These are phyloP conservation scores for Novumbra hubbsi DNA, from an alignment of 2,797 vertebrate species.

Conservation along the genomic window DNA sequence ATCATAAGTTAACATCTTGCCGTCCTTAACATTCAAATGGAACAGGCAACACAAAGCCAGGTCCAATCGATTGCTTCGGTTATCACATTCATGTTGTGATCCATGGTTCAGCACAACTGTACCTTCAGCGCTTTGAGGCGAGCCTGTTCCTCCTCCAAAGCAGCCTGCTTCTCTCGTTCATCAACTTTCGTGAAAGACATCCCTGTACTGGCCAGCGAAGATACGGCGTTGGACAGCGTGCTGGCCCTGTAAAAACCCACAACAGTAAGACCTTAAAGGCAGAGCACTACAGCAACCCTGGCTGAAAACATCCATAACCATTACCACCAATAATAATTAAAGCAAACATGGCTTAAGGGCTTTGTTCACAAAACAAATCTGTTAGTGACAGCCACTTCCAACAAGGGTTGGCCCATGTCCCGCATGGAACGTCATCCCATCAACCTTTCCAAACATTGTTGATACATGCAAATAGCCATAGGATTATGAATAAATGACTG, in stretches of 20 bases:
- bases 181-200: slow-evolving; percentile 94
- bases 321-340: neutral
- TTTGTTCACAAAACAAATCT: neutral
- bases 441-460: too few species aligned
- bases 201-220: slow-evolving; percentile 92
- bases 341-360: neutral
- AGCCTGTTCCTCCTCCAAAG: slow-evolving; percentile 90
- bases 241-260: slow-evolving; percentile 76
- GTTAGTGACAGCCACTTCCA: neutral
- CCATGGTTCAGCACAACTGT: slow-evolving; percentile 10
- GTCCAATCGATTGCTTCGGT: neutral
- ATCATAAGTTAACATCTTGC: neutral
- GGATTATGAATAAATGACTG: too few species aligned
- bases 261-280: neutral
- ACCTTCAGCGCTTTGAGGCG: slow-evolving; percentile 93
- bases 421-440: too few species aligned
- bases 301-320: neutral
- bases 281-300: neutral
- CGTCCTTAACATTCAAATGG: neutral
- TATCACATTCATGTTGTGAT: neutral
- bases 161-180: slow-evolving; percentile 95
- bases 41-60: neutral
- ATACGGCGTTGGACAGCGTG: slow-evolving; percentile 92
- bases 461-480: too few species aligned
- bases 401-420: neutral